These are phyloP conservation scores for Papilio dardanus DNA, from an alignment of 1,140 invertebrate genomes.

Conservation along the genomic window DNA sequence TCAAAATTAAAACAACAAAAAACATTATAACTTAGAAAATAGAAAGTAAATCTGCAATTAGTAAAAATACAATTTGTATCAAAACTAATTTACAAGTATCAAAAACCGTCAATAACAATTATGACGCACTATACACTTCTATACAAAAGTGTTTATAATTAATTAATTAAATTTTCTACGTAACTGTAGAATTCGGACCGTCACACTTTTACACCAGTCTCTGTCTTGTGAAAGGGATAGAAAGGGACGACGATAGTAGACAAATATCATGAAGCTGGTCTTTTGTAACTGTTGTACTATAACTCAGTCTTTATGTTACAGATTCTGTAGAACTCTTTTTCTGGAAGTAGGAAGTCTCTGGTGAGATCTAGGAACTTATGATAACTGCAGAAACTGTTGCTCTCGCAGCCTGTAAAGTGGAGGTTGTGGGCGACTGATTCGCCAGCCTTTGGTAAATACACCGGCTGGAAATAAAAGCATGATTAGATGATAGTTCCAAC, in stretches of 20 bases:
- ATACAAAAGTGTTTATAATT: not conserved
- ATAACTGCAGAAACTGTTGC: conserved; percentile 51
- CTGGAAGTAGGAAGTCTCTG: conserved; percentile 56
- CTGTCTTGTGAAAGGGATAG: not conserved
- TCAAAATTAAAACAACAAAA: not conserved
- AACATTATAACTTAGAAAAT: not conserved
- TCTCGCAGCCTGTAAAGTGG: conserved; percentile 57
- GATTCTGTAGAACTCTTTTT: conserved; percentile 60
- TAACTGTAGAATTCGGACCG: not conserved
- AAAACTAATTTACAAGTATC: not conserved
- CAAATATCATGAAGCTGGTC: not conserved
- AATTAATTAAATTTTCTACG: conserved; percentile 22
- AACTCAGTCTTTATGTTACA: conserved; percentile 67
- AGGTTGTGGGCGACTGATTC: conserved; percentile 51
- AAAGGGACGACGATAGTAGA: not conserved
- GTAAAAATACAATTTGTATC: not conserved
- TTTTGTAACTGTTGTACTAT: conserved; percentile 42
- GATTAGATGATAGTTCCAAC: not conserved
- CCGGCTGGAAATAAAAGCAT: conserved; percentile 57
- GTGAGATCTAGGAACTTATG: conserved; percentile 54
- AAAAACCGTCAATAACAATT: not conserved
- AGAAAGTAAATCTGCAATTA: not conserved
- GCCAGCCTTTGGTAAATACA: conserved; percentile 66
- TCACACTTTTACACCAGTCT: not conserved
- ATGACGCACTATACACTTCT: not conserved